A percentile compares a stretch with the other conserved stretches of the same genome.
These are phyloP conservation scores for Sclerodermus sp. DNA, from an alignment of 2,888 invertebrate species.

Conservation along the genomic window DNA sequence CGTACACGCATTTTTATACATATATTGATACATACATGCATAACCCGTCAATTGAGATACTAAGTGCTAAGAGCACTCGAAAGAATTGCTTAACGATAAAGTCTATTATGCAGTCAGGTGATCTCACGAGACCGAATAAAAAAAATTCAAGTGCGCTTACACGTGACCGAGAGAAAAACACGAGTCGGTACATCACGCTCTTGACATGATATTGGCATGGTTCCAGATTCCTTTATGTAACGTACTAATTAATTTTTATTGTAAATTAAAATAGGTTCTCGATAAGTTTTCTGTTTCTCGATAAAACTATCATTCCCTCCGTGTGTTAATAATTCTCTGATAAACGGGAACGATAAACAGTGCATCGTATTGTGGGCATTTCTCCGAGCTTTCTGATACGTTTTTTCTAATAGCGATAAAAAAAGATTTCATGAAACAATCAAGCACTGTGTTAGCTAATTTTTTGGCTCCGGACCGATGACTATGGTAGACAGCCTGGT, in stretches of 20 bases:
- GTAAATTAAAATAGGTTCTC: no score
- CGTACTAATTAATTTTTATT: conserved; percentile 1
- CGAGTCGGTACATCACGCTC: not conserved
- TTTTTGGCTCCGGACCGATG: not conserved
- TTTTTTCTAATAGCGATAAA: no score
- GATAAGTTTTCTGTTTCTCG: not conserved
- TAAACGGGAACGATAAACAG: no score
- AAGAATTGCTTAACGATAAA: not conserved
- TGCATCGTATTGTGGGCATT: no score
- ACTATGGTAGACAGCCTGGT: conserved; percentile 2
- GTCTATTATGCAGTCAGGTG: conserved; percentile 2
- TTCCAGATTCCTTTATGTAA: not conserved
- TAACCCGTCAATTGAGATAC: not conserved
- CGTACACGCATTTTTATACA: no score
- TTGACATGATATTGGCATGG: not conserved
- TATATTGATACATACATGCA: no score
- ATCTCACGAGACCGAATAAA: conserved; percentile 3
- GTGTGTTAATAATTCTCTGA: conserved; percentile 2
- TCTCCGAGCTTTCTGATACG: no score
- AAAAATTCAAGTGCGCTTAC: not conserved
- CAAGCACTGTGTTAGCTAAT: conserved; percentile 1
- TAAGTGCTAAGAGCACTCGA: not conserved
- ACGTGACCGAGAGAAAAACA: not conserved
- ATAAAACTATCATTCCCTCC: not conserved
- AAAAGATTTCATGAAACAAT: not conserved